phyloP scores from a whole-genome alignment of 2,113 vertebrate genomes.

The Aegotheles bennettii region DNA sequence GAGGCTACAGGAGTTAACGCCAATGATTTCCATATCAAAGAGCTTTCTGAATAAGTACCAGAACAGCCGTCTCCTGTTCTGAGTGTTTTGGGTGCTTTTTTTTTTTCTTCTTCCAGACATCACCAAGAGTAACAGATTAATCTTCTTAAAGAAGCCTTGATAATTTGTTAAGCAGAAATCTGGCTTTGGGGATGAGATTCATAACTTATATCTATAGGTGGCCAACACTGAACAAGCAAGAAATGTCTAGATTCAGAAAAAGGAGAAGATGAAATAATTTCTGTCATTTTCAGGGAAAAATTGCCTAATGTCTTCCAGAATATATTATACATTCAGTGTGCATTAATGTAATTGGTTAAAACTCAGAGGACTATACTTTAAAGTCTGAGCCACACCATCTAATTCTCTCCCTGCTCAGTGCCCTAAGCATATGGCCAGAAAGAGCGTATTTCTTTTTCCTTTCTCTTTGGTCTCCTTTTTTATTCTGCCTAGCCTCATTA shows the following conservation, averaged over 20 bases:
- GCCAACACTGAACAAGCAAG: background rate
- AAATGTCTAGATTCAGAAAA: background rate
- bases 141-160: background rate
- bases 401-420: background rate
- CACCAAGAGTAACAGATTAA: background rate
- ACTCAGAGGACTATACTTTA: background rate
- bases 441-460: background rate
- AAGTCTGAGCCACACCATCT: constrained; percentile 38
- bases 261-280: background rate
- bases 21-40: constrained; percentile 45
- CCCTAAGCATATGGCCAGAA: constrained; percentile 35
- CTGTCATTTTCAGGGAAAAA: background rate
- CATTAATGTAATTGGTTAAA: background rate
- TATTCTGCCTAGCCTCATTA: background rate
- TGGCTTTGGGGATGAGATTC: background rate
- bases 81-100: background rate
- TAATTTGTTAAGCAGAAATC: background rate
- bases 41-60: background rate
- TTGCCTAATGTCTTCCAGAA: background rate
- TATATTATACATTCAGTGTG: background rate
- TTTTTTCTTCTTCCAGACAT: background rate
- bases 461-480: background rate
- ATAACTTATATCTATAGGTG: background rate
- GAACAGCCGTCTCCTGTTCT: background rate
- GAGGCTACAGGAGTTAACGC: background rate